Conservation (phyloP, 92 coral and sea anemone genomes). For the Epizoanthus fatuus region DNA sequence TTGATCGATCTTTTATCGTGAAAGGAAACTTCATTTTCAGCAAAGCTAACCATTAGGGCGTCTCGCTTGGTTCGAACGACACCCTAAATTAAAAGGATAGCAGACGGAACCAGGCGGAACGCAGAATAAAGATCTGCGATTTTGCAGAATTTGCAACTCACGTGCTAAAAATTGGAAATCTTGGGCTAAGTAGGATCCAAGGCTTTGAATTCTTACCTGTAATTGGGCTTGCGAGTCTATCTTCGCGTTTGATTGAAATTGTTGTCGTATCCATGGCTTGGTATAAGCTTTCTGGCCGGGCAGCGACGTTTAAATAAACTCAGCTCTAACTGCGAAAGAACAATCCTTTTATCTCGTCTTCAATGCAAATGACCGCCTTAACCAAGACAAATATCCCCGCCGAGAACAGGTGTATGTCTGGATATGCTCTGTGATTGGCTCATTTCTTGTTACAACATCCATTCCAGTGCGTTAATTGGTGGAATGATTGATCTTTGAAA, state of each 20-base stretch:
- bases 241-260: slow-evolving; percentile 16
- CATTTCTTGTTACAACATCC: slow-evolving; percentile 50
- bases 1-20: slow-evolving; percentile 47
- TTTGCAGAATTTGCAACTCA: neutral
- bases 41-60: neutral
- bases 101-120: neutral
- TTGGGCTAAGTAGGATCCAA: neutral
- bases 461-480: slow-evolving; percentile 66
- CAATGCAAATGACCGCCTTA: slow-evolving; percentile 13
- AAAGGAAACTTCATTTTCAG: neutral
- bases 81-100: neutral
- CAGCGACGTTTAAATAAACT: neutral
- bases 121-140: neutral
- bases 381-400: slow-evolving; percentile 44
- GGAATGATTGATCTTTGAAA: slow-evolving; percentile 58
- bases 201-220: neutral
- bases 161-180: neutral
- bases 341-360: slow-evolving; percentile 25
- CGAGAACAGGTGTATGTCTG: slow-evolving; percentile 82
- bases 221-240: slow-evolving; percentile 9
- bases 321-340: slow-evolving; percentile 35
- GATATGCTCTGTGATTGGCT: slow-evolving; percentile 72
- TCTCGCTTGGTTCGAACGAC: neutral
- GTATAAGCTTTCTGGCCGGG: slow-evolving; percentile 5
- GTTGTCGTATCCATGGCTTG: slow-evolving; percentile 3